These are phyloP conservation scores for Glossophaga mutica DNA, from an alignment of 2,797 vertebrate genomes.

Conservation along the genomic window DNA sequence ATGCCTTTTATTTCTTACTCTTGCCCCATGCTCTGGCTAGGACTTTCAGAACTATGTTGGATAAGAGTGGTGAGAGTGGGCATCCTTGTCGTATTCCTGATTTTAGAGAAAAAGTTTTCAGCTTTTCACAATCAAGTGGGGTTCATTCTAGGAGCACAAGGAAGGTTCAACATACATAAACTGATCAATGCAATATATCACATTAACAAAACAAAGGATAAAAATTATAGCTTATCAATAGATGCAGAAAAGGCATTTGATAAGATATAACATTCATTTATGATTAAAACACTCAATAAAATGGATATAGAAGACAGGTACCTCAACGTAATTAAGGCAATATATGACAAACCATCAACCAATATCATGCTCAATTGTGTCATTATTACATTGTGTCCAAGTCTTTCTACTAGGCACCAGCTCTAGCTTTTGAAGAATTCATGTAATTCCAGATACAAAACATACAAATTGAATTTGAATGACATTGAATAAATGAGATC, in stretches of 20 bases:
- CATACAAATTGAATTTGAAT: neutral
- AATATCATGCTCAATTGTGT: neutral
- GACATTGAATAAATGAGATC: neutral
- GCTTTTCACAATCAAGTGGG: neutral
- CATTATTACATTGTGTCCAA: neutral
- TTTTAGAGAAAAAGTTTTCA: neutral
- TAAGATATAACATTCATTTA: neutral
- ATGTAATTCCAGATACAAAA: neutral
- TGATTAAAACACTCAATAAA: neutral
- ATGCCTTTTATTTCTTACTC: neutral
- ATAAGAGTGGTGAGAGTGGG: neutral
- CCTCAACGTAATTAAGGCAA: neutral
- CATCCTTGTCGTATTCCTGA: neutral
- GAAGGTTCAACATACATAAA: neutral
- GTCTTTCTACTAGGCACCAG: neutral
- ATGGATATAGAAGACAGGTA: neutral
- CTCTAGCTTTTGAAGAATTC: neutral
- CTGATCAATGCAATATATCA: neutral
- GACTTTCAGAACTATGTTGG: neutral
- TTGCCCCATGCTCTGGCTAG: neutral
- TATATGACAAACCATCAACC: neutral
- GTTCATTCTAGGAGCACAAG: neutral
- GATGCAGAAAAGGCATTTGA: neutral
- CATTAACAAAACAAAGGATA: neutral
- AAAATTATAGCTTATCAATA: neutral